Evolutionary conservation across 2,797 vertebrate species (phyloP).

Genomic region (Enteromius mattozi): DNA sequence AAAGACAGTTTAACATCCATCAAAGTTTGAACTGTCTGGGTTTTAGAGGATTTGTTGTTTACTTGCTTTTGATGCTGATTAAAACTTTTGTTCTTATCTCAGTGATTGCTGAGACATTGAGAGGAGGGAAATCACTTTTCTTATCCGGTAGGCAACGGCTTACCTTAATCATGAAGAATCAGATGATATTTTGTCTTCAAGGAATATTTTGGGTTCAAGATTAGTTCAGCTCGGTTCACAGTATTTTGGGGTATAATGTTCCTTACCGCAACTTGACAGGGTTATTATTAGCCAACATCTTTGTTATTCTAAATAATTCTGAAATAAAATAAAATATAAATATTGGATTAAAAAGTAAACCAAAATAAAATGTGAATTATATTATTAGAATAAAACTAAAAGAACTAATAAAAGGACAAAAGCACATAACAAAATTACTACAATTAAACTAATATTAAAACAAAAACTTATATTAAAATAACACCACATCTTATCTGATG

Average conservation of each 20-base stretch:
- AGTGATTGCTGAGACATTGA: conserved; percentile 40
- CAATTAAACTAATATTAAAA: neutral
- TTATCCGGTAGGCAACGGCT: conserved; percentile 20
- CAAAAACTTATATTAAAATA: neutral
- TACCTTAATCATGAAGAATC: conserved; percentile 9
- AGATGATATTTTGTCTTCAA: conserved; percentile 4
- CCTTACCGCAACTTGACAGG: neutral
- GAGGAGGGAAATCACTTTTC: neutral
- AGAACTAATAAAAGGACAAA: neutral
- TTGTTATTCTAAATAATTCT: neutral
- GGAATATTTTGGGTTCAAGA: conserved; percentile 15
- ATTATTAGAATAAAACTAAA: neutral
- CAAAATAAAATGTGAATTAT: neutral
- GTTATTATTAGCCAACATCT: neutral
- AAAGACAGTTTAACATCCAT: conserved; percentile 46
- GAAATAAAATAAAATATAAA: neutral
- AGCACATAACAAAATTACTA: neutral
- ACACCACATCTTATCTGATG: neutral
- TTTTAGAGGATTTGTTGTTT: conserved; percentile 38
- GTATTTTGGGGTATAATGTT: neutral
- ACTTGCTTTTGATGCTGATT: conserved; percentile 47
- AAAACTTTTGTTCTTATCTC: conserved; percentile 51
- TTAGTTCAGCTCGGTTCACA: neutral
- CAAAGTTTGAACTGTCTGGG: conserved; percentile 12
- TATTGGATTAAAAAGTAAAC: neutral